Evolutionary conservation across 2,797 vertebrate genomes (phyloP).

Genomic region (Catostomus latipinnis): DNA sequence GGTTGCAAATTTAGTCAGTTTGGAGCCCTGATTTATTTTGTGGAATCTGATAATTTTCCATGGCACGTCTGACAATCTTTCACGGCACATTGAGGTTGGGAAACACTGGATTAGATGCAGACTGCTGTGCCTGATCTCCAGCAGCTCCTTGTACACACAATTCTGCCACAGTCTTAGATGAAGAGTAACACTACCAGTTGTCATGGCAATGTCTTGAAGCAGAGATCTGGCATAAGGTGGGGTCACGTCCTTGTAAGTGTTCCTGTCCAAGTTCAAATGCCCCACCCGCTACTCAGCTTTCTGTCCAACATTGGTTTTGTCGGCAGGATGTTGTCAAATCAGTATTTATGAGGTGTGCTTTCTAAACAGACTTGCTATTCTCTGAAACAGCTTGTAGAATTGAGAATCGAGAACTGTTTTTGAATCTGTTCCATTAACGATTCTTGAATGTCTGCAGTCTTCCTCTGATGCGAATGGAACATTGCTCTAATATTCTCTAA

Average conservation of each 20-base stretch:
- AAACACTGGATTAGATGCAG: not conserved
- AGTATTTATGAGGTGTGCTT: not conserved
- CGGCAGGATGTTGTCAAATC: conserved; percentile 15
- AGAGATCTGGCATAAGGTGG: conserved; percentile 35
- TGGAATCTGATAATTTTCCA: too few relatives aligned
- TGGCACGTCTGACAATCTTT: too few relatives aligned
- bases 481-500: too few relatives aligned
- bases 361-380: too few relatives aligned
- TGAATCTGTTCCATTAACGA: too few relatives aligned
- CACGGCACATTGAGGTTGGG: too few relatives aligned
- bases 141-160: conserved; percentile 18
- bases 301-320: conserved; percentile 8
- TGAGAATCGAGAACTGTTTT: too few relatives aligned
- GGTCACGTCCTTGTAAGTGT: conserved; percentile 15
- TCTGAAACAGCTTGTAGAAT: too few relatives aligned
- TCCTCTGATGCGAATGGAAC: too few relatives aligned
- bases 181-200: conserved; percentile 24
- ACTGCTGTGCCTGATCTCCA: conserved; percentile 10
- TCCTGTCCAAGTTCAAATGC: conserved; percentile 26
- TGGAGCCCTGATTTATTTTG: too few relatives aligned
- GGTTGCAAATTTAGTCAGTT: too few relatives aligned
- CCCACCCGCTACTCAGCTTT: conserved; percentile 24
- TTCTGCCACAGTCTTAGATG: conserved; percentile 5
- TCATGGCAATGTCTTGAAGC: conserved; percentile 28
- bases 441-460: too few relatives aligned